phyloP scores from a whole-genome alignment of 2,888 invertebrate genomes.

The Cosmopolites sordidus region DNA sequence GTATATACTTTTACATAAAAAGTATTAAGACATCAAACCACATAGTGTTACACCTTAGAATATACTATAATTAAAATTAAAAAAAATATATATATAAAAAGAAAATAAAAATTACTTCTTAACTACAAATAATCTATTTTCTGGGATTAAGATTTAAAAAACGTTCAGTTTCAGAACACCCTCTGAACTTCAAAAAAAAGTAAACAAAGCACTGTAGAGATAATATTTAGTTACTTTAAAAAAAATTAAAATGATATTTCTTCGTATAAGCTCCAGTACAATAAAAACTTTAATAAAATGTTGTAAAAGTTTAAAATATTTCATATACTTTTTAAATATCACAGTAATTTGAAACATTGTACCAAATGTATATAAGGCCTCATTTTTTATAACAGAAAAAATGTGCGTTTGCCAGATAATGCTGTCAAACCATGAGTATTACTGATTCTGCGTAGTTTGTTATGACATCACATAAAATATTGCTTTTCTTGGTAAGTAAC shows the following conservation, averaged over 20 bases:
- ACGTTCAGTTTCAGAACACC: conserved; percentile 1
- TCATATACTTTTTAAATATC: conserved; percentile 15
- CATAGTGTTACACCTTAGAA: not conserved
- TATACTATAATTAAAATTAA: conserved; percentile 9
- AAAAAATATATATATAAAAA: conserved; percentile 7
- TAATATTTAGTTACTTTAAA: conserved; percentile 2
- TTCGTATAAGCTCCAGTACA: not conserved
- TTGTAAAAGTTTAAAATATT: conserved; percentile 12
- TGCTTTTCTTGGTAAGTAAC: conserved; percentile 9
- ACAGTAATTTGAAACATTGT: conserved; percentile 15
- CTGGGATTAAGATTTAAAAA: not conserved
- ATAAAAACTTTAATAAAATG: conserved; percentile 12
- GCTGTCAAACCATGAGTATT: not conserved
- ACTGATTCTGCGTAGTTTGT: not conserved
- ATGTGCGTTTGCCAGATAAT: no score
- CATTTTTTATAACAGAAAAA: conserved; percentile 1
- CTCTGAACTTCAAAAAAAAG: not conserved
- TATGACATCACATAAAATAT: conserved; percentile 13
- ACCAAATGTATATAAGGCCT: conserved; percentile 11
- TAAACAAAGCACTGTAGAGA: not conserved
- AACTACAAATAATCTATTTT: conserved; percentile 10
- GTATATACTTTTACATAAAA: conserved; percentile 5
- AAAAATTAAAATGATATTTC: no score
- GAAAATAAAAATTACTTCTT: conserved; percentile 15
- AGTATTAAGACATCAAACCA: conserved; percentile 9